Conservation (phyloP, 1,140 invertebrate genomes). For the roundworm (Caenorhabditis elegans) region DNA sequence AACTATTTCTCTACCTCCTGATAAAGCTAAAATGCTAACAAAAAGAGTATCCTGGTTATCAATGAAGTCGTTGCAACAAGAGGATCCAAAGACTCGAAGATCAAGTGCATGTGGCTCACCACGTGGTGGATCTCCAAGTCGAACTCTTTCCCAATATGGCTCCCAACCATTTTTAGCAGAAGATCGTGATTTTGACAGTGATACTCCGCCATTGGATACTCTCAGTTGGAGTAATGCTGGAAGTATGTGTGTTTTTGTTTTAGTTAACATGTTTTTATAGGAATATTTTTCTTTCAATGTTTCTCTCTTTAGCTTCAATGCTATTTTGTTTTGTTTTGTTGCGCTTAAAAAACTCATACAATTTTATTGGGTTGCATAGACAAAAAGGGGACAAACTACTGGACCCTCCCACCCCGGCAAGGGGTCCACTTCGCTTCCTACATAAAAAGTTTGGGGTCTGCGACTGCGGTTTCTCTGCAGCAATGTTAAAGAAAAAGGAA, state of each 20-base stretch:
- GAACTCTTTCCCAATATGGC: slow-evolving; percentile 48
- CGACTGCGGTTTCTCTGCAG: background rate
- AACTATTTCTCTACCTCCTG: background rate
- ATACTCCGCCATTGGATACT: slow-evolving; percentile 64
- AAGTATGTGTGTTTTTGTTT: slow-evolving; percentile 13
- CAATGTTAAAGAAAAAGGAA: slow-evolving; percentile 5
- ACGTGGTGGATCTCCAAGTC: slow-evolving; percentile 24
- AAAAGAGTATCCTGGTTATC: slow-evolving; percentile 64
- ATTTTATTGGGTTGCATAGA: slow-evolving; percentile 28
- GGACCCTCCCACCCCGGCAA: background rate
- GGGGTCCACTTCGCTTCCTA: background rate
- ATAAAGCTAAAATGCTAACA: slow-evolving; percentile 50
- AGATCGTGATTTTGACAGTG: slow-evolving; percentile 57
- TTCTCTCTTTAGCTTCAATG: background rate
- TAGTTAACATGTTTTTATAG: background rate
- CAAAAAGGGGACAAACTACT: background rate
- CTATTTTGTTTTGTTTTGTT: background rate
- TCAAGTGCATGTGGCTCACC: slow-evolving; percentile 27
- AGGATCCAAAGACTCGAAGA: slow-evolving; percentile 50
- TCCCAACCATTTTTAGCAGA: slow-evolving; percentile 48
- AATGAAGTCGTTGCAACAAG: slow-evolving; percentile 61
- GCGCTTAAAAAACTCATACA: slow-evolving; percentile 9
- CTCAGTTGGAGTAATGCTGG: slow-evolving; percentile 61
- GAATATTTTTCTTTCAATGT: background rate
- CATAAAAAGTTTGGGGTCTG: slow-evolving; percentile 16